A percentile compares a stretch with the other conserved stretches of the same genome.
phyloP scores from a whole-genome alignment of 2,113 vertebrate species.

The Atractosteus spatula region DNA sequence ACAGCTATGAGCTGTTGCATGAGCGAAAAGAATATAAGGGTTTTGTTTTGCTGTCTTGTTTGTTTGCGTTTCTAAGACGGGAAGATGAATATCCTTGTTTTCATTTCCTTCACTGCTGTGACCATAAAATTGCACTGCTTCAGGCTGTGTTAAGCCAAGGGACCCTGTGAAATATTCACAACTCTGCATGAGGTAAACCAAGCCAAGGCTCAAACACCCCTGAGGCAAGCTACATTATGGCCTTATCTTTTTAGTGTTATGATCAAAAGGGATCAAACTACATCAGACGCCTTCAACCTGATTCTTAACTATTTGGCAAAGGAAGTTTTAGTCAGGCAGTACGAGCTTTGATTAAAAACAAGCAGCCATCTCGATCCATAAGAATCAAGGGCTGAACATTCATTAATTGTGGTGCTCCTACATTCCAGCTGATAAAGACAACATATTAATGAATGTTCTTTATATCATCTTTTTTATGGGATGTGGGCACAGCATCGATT shows the following conservation, averaged over 20 bases:
- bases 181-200: slow-evolving; percentile 8
- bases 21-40: background rate
- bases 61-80: slow-evolving; percentile 45
- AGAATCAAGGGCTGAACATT: background rate
- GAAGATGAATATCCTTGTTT: slow-evolving; percentile 16
- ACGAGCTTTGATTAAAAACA: slow-evolving; percentile 6
- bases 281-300: slow-evolving; percentile 10
- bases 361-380: background rate
- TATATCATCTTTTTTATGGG: too few relatives aligned
- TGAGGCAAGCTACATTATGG: slow-evolving; percentile 4
- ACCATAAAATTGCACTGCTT: slow-evolving; percentile 38
- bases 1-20: too few relatives aligned
- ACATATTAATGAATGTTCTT: too few relatives aligned
- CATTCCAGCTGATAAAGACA: too few relatives aligned
- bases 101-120: slow-evolving; percentile 31
- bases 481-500: too few relatives aligned
- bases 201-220: slow-evolving; percentile 5
- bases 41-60: slow-evolving; percentile 38
- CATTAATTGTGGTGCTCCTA: too few relatives aligned
- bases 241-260: slow-evolving; percentile 5
- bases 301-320: background rate
- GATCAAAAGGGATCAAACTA: slow-evolving; percentile 16
- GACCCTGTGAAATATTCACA: slow-evolving; percentile 11
- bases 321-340: background rate
- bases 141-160: slow-evolving; percentile 20